Evolutionary conservation across 2,888 invertebrate genomes (phyloP).

Genomic region (Eugnorisma glareosa): DNA sequence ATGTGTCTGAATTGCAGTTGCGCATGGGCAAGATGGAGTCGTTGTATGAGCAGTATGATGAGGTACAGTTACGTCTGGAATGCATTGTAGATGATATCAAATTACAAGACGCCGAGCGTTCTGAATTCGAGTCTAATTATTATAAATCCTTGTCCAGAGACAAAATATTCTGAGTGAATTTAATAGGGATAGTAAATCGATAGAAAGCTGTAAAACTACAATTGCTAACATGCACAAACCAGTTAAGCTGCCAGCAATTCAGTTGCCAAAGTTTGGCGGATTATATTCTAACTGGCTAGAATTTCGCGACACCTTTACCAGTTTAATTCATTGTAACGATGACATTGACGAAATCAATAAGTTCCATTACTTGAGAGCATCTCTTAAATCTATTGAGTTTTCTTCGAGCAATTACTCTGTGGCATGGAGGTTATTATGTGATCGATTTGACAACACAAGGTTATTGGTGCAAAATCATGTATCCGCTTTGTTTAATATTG

Average conservation of each 20-base stretch:
- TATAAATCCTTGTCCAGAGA: conserved; percentile 26
- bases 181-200: conserved; percentile 3
- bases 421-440: neutral
- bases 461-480: neutral
- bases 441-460: neutral
- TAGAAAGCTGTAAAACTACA: conserved; percentile 12
- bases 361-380: too few species aligned
- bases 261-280: conserved; percentile 63
- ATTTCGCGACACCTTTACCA: too few species aligned
- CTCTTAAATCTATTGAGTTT: neutral
- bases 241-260: conserved; percentile 55
- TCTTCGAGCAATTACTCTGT: neutral
- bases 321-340: too few species aligned
- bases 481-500: neutral
- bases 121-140: conserved; percentile 23
- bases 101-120: conserved; percentile 16
- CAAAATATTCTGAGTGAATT: conserved; percentile 15
- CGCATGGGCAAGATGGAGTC: too few species aligned
- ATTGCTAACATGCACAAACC: conserved; percentile 15
- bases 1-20: too few species aligned
- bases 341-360: too few species aligned
- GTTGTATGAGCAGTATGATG: conserved; percentile 34
- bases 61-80: conserved; percentile 37
- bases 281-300: conserved; percentile 51
- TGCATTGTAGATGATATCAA: conserved; percentile 32